Base-by-base conservation (phyloP, 2,888 invertebrate species). In the Hanleya hanleyi region DNA sequence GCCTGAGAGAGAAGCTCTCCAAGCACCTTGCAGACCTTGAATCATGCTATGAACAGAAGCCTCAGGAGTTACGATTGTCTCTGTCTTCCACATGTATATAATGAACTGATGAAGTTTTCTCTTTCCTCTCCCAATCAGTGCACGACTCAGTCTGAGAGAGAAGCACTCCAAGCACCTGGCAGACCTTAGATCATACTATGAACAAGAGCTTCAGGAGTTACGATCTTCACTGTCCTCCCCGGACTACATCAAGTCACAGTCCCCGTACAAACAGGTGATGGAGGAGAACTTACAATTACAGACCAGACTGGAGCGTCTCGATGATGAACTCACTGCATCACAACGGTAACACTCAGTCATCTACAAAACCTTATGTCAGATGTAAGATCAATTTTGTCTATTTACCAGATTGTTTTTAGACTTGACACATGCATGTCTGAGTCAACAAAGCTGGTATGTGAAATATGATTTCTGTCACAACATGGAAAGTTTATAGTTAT, bases 111-210 rank as follows among this genome's bases (percentile, higher is more conserved):
- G 5, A 36, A 22, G 1, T 70, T 35, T 18, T 66, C 15, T 62
- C 29, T 70, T 15, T 62, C 29, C n/a, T n/a, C n/a, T n/a, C n/a
- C 71, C n/a, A 41, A 76, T 35, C 74, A 86, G 86, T 70, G 75
- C 78, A 6, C 78, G 85, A 50, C 73, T 82, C 7, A 85, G 78
- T 69, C 76, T 88, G 38, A 69, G 86, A 41, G 85, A 86, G 76
- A 87, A 88, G 66, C 87, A 88, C 78, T 79, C 86, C 67, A 84
- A 86, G 69, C 87, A 87, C 68, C 69, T 88, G 72, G 77, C 86
- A 18, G 87, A 88, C 73, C 81, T 88, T 18, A 76, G 85, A 29
- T 80, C 83, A 12, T 88, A 87, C 70, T 88, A 88, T 38, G 87
- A 88, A 73, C 81, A 84, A 36, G 87, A 88, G 73, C 57, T 88